A percentile compares a stretch with the other conserved stretches of the same genome.
These are phyloP conservation scores for Chrysina gloriosa DNA, from an alignment of 2,888 invertebrate species.

Conservation along the genomic window DNA sequence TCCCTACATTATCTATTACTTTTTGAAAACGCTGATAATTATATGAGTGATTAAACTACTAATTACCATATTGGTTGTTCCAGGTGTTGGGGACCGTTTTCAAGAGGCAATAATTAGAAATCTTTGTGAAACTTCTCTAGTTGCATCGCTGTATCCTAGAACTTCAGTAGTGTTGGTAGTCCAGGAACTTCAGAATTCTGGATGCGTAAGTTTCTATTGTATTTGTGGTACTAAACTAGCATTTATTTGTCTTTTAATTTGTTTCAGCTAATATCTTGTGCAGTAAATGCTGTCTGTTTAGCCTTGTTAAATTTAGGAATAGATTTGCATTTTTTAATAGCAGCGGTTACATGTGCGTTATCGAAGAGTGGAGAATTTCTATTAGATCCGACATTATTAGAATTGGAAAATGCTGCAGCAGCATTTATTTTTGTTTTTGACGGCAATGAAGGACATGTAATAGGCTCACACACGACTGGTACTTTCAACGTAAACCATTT, in stretches of 20 bases:
- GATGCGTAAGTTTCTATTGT: constrained; percentile 71
- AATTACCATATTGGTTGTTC: constrained; percentile 46
- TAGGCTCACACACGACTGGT: constrained; percentile 78
- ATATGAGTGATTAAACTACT: too few relatives aligned
- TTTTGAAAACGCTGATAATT: too few relatives aligned
- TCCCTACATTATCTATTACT: too few relatives aligned
- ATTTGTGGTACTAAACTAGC: constrained; percentile 35
- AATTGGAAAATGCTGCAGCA: constrained; percentile 69
- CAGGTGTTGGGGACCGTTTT: constrained; percentile 75
- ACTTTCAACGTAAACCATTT: constrained; percentile 75
- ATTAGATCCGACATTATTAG: constrained; percentile 61
- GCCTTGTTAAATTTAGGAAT: constrained; percentile 86
- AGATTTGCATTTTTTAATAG: constrained; percentile 85
- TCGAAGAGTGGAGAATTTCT: constrained; percentile 68
- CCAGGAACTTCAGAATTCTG: constrained; percentile 88
- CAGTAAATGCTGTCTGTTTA: constrained; percentile 85
- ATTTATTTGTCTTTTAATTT: constrained; percentile 37
- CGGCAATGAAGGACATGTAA: constrained; percentile 69
- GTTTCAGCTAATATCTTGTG: constrained; percentile 79
- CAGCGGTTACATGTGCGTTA: constrained; percentile 81
- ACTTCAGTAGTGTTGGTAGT: constrained; percentile 82
- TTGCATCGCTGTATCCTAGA: constrained; percentile 81
- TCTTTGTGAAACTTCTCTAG: constrained; percentile 80
- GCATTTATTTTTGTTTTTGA: constrained; percentile 82
- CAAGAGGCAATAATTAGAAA: constrained; percentile 81